Base-by-base conservation (phyloP, 2,888 invertebrate genomes). In the Tipula confusa region DNA sequence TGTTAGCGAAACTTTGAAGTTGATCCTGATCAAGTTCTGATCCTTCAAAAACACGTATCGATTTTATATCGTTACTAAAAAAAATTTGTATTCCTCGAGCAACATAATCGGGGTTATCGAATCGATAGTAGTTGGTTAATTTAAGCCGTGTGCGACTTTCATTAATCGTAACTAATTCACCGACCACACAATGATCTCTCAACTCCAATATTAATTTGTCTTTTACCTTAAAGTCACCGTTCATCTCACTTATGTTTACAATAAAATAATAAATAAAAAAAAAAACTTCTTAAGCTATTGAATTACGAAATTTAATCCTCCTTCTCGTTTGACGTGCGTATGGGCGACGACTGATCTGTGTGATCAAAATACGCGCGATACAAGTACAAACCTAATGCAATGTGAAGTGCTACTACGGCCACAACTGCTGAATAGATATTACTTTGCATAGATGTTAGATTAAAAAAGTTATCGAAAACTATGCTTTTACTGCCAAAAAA, bases 391-490 rank as follows among this genome's bases (percentile, higher is more conserved):
- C 94, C 96, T 84, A 96, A 88, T 2, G 95, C 94, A 85, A 95
- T 87, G 87, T 96, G 96, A 83, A 96, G 89, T 5, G 94, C 92
- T 5, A 95, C 86, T 9, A 96, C 93, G 0, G 96, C 94, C 81
- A 93, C 92, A 48, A 94, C 92, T 29, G 96, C 96, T 2, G 96
- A 93, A 88, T 94, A 95, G 36, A 96, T 94, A 88, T 95, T 96
- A 86, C 94, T 94, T 24, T 92, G 91, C 79, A 95, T 88, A 31
- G 91, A 89, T 80, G 91, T 90, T 85, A 92, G 86, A 33, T 88
- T 87, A 80, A 92, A 89, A 85, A 92, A 89, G 90, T 93, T 92
- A 90, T 96, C 94, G 87, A 95, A 94, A 84, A 96, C 86, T 84
- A 94, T 89, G 82, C 91, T 88, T 89, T 96, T 96, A 33, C 93